phyloP scores from a whole-genome alignment of 2,113 vertebrate genomes.

The Euleptes europaea region DNA sequence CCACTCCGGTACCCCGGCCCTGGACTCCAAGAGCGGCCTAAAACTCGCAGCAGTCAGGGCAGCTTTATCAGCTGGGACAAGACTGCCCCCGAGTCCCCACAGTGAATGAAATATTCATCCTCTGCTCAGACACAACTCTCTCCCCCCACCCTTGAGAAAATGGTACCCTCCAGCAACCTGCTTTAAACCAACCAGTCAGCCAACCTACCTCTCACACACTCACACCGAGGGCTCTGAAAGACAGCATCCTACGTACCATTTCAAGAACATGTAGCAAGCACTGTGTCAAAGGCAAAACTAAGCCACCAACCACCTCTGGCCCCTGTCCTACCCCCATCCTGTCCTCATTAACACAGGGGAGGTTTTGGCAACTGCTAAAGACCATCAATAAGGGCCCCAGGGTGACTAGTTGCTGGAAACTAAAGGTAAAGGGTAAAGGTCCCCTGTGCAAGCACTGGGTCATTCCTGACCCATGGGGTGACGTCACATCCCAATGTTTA shows the following conservation, averaged over 20 bases:
- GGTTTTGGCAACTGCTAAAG: background rate
- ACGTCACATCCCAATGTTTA: too few relatives aligned
- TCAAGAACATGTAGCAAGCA: background rate
- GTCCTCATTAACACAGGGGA: background rate
- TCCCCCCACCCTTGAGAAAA: background rate
- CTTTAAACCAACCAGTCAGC: background rate
- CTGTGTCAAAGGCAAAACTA: fast-evolving
- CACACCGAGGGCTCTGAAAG: background rate
- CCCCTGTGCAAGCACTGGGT: too few relatives aligned
- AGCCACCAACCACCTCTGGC: background rate
- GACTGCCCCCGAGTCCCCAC: fast-evolving
- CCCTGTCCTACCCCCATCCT: background rate
- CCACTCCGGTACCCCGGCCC: background rate
- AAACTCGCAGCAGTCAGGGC: background rate
- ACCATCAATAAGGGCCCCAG: fast-evolving
- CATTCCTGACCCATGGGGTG: too few relatives aligned
- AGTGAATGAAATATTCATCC: background rate
- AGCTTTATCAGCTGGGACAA: background rate
- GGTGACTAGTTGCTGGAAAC: background rate
- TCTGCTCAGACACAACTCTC: background rate
- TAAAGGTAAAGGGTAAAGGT: too few relatives aligned
- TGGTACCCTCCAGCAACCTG: background rate
- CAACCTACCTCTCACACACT: too few relatives aligned
- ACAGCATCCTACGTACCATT: background rate
- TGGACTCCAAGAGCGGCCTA: background rate